Evolutionary conservation across 1,140 invertebrate species (phyloP), one percentile per base, ranked within the genome.

Genomic region (Eulimnadia texana): DNA sequence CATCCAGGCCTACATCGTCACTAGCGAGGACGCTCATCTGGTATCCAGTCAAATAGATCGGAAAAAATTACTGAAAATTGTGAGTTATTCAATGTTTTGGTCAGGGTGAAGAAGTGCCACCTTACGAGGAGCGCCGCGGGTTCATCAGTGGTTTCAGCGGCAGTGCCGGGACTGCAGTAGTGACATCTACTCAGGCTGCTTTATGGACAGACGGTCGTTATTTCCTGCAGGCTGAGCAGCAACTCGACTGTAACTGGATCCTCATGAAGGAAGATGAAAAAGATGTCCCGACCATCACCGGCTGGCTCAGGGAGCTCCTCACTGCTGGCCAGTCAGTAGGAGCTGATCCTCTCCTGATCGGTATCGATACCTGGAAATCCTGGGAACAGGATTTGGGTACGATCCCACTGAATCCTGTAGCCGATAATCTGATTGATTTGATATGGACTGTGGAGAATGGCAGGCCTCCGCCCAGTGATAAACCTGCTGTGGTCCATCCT

Each of bases 21-120:
- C 86, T 23, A 83, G 82, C 13, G 82, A 81, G 59, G 87, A 90
- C 68, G 86, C 86, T 65, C 87, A 90, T 74, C 82, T 84, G 78
- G 84, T 85, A 73, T n/a, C n/a, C n/a, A 72, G n/a, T 47, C 0
- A 47, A 47, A 47, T 11, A n/a, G 51, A 64, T 51, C 58, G 19
- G 65, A 66, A 6, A 77, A 79, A 67, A 69, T 78, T 53, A 61
- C 69, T 51, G 20, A 27, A n/a, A n/a, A n/a, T n/a, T n/a, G n/a
- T n/a, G n/a, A n/a, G n/a, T n/a, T n/a, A n/a, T n/a, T n/a, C n/a
- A 9, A 27, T 55, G 13, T 16, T 33, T 19, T 22, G 20, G 22
- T 20, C 52, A 78, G 78, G 80, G 74, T 72, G 81, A 82, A 71
- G 83, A 83, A 67, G 73, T 83, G 49, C 76, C 78, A 20, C 71